Evolutionary conservation across 2,113 vertebrate genomes (phyloP).

Genomic region (Hippocampus zosterae): DNA sequence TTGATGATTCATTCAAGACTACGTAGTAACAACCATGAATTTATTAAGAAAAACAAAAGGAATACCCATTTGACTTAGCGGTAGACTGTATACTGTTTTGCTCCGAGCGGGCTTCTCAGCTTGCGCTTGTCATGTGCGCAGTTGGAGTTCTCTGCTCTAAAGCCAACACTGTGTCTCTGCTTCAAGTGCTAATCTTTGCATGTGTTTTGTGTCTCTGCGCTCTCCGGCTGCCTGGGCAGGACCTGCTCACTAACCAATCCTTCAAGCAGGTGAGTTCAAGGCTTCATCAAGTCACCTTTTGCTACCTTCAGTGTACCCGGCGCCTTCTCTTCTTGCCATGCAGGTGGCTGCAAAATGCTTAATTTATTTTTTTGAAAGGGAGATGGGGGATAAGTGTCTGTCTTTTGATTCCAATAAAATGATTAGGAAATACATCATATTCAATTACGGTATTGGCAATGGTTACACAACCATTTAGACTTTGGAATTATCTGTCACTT

Average conservation of each 20-base stretch:
- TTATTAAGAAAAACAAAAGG: slow-evolving; percentile 17
- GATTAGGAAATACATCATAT: not conserved
- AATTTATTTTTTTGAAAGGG: not conserved
- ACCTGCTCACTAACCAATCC: slow-evolving; percentile 92
- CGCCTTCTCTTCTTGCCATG: slow-evolving; percentile 26
- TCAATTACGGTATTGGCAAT: not conserved
- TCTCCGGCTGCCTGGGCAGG: slow-evolving; percentile 82
- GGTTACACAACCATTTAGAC: not conserved
- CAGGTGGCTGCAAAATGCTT: not conserved
- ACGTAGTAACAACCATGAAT: slow-evolving; percentile 14
- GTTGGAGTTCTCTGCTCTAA: slow-evolving; percentile 44
- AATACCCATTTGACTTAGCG: slow-evolving; percentile 30
- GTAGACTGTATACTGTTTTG: slow-evolving; percentile 7
- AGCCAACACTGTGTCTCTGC: slow-evolving; percentile 49
- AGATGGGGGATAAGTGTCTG: not conserved
- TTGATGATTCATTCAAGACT: slow-evolving; percentile 42
- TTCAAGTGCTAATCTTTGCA: slow-evolving; percentile 69
- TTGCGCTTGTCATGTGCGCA: slow-evolving; percentile 49
- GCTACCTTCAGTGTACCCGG: slow-evolving; percentile 9
- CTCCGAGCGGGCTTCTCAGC: slow-evolving; percentile 27
- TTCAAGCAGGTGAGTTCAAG: slow-evolving; percentile 87
- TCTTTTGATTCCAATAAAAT: not conserved
- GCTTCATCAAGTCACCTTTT: slow-evolving; percentile 12
- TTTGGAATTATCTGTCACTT: not conserved
- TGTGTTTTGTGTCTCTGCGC: slow-evolving; percentile 76